phyloP scores from a whole-genome alignment of 2,113 vertebrate species.

The Callipepla californica region DNA sequence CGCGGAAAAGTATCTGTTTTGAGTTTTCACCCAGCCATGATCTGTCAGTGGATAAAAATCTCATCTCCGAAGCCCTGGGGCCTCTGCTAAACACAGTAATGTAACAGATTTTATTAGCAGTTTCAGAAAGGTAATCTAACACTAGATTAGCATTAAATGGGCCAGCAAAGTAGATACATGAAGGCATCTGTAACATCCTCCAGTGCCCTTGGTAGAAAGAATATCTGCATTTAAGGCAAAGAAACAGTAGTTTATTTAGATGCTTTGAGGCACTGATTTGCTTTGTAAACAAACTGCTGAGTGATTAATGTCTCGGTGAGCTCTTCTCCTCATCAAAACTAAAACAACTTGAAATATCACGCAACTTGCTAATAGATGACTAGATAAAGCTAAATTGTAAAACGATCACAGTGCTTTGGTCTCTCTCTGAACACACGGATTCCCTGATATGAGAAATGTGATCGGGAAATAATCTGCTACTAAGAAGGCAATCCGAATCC shows the following conservation, averaged over 20 bases:
- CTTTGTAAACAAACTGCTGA: constrained; percentile 36
- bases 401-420: constrained; percentile 41
- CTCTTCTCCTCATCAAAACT: constrained; percentile 39
- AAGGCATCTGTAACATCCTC: constrained; percentile 14
- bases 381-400: constrained; percentile 66
- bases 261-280: background rate
- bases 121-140: constrained; percentile 50
- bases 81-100: background rate
- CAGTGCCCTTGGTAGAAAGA: background rate
- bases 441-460: constrained; percentile 57
- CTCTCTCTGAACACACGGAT: constrained; percentile 21
- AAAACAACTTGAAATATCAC: constrained; percentile 27
- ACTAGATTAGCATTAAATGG: constrained; percentile 56
- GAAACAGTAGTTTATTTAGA: constrained; percentile 26
- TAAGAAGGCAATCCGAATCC: constrained; percentile 54
- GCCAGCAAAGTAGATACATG: background rate
- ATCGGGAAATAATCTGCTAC: constrained; percentile 68
- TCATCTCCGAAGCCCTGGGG: constrained; percentile 32
- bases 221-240: background rate
- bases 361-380: constrained; percentile 54
- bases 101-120: constrained; percentile 31
- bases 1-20: background rate
- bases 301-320: constrained; percentile 61
- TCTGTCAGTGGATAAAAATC: constrained; percentile 31
- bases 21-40: constrained; percentile 26